Evolutionary conservation across 2,797 vertebrate genomes (phyloP).

Genomic region (Hapalemur alaotrensis): DNA sequence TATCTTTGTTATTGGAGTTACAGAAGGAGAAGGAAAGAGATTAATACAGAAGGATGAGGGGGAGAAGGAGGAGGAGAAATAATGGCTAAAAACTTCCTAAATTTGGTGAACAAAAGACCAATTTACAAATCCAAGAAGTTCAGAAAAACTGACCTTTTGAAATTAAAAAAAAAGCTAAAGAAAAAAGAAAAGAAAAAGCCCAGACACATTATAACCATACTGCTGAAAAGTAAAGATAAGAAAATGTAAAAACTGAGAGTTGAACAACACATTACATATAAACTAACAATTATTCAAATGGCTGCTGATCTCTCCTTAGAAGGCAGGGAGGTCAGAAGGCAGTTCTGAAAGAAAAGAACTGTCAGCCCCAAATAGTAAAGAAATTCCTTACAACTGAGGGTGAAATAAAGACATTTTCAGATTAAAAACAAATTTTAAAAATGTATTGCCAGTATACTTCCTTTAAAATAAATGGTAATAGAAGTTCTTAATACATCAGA

Average conservation of each 20-base stretch:
- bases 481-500: not conserved
- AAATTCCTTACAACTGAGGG: not conserved
- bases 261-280: not conserved
- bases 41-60: not conserved
- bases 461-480: not conserved
- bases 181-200: not conserved
- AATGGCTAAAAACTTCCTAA: not conserved
- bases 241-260: not conserved
- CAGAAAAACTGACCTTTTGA: not conserved
- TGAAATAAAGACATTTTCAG: not conserved
- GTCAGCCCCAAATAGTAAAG: not conserved
- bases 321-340: not conserved
- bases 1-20: not conserved
- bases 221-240: not conserved
- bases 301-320: not conserved
- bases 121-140: not conserved
- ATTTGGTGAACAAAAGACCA: not conserved
- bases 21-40: not conserved
- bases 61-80: not conserved
- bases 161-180: not conserved
- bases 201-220: not conserved
- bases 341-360: not conserved
- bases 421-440: not conserved
- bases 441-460: not conserved
- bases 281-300: not conserved